Evolutionary conservation across 64 coral and sea anemone genomes (phyloP).

Genomic region (Pocillopora damicornis): DNA sequence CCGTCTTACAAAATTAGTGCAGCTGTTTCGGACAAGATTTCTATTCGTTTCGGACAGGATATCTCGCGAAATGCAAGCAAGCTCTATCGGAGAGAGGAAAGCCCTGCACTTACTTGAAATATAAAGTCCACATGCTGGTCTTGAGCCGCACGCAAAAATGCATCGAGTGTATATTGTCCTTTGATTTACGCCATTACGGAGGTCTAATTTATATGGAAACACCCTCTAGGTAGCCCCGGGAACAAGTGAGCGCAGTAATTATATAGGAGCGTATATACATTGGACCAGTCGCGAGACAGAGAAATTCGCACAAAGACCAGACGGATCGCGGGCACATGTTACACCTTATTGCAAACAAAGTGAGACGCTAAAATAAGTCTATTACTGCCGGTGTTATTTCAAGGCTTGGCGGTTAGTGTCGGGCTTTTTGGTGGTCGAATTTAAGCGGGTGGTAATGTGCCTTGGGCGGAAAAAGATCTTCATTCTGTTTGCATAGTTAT

Average conservation of each 20-base stretch:
- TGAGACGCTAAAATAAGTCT: background rate
- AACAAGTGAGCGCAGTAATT: conserved; percentile 20
- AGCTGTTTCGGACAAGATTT: background rate
- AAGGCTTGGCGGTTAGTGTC: conserved; percentile 1
- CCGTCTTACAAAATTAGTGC: conserved; percentile 32
- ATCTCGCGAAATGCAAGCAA: conserved; percentile 13
- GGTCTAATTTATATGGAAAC: conserved; percentile 8
- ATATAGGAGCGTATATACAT: background rate
- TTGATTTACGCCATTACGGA: conserved; percentile 27
- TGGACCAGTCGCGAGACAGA: background rate
- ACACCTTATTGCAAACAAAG: background rate
- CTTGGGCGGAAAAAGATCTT: too few relatives aligned
- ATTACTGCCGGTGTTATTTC: background rate
- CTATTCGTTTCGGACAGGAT: background rate
- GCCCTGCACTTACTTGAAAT: conserved; percentile 28
- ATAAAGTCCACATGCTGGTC: conserved; percentile 22
- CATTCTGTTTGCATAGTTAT: too few relatives aligned
- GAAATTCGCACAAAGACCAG: background rate
- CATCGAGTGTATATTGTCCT: background rate
- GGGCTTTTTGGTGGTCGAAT: conserved; percentile 12
- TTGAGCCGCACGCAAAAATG: background rate
- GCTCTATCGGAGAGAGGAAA: background rate
- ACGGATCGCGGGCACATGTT: conserved; percentile 9
- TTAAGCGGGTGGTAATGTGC: background rate
- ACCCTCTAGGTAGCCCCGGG: conserved; percentile 20